phyloP scores from a whole-genome alignment of 2,888 invertebrate genomes.

The Tribolium freemani region DNA sequence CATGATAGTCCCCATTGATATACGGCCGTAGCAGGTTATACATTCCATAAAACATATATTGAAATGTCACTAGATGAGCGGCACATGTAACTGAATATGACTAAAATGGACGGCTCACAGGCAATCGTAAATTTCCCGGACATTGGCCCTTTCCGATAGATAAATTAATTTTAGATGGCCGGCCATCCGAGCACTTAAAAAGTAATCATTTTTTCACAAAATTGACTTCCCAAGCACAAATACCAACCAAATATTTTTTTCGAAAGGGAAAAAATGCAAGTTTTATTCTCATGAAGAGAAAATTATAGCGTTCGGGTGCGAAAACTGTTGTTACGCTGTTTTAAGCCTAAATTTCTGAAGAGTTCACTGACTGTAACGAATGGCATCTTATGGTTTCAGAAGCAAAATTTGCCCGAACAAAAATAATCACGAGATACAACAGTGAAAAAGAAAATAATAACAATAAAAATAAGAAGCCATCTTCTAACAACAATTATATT shows the following conservation, averaged over 20 bases:
- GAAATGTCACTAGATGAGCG: conserved; percentile 63
- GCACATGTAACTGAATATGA: conserved; percentile 62
- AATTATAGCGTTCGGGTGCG: conserved; percentile 11
- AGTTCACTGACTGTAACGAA: conserved; percentile 21
- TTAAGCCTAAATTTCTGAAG: conserved; percentile 4
- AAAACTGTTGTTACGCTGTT: conserved; percentile 9
- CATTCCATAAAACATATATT: conserved; percentile 68
- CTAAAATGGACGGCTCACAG: conserved; percentile 56
- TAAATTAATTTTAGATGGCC: conserved; percentile 42
- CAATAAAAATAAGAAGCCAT: no score
- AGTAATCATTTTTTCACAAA: conserved; percentile 14
- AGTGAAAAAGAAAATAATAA: no score
- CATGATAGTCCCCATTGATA: conserved; percentile 68
- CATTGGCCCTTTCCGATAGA: conserved; percentile 37
- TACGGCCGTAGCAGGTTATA: conserved; percentile 65
- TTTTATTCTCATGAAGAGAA: neutral
- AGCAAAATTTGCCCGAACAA: no score
- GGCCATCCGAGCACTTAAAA: conserved; percentile 5
- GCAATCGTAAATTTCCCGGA: conserved; percentile 52
- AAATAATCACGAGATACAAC: no score
- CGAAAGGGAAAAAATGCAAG: neutral
- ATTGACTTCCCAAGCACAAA: no score
- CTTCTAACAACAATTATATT: no score
- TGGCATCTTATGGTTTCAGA: neutral
- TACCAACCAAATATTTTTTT: no score